phyloP scores from a whole-genome alignment of 2,113 vertebrate genomes.

The Oplegnathus fasciatus region DNA sequence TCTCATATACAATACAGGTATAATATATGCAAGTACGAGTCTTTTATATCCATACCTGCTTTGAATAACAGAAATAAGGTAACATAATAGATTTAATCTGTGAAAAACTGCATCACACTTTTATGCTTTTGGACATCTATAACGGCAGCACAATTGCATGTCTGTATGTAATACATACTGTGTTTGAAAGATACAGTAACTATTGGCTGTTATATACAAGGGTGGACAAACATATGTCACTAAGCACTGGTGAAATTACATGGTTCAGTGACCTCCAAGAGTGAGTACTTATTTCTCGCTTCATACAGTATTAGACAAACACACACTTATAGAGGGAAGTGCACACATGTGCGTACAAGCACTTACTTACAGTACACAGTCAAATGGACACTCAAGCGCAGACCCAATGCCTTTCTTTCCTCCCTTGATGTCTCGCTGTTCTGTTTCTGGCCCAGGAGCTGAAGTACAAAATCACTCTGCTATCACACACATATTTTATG shows the following conservation, averaged over 20 bases:
- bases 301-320: neutral
- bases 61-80: neutral
- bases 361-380: constrained; percentile 25
- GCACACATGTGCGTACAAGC: neutral
- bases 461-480: constrained; percentile 33
- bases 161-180: neutral
- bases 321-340: neutral
- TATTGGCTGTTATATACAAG: neutral
- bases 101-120: neutral
- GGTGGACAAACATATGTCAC: constrained; percentile 17
- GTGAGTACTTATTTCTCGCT: constrained; percentile 3
- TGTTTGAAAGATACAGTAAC: constrained; percentile 15
- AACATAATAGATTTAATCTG: neutral
- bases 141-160: neutral
- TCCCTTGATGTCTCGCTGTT: constrained; percentile 50
- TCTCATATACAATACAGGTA: neutral
- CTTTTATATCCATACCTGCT: constrained; percentile 2
- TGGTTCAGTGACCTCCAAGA: constrained; percentile 6
- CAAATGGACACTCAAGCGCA: constrained; percentile 24
- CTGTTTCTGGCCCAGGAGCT: constrained; percentile 52
- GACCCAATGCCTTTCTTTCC: constrained; percentile 23
- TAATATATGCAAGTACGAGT: neutral
- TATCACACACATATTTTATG: constrained; percentile 59
- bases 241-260: constrained; percentile 10
- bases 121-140: neutral